Evolutionary conservation across 2,797 vertebrate genomes (phyloP), one percentile per base, ranked within the genome.

Genomic region (Acomys russatus): DNA sequence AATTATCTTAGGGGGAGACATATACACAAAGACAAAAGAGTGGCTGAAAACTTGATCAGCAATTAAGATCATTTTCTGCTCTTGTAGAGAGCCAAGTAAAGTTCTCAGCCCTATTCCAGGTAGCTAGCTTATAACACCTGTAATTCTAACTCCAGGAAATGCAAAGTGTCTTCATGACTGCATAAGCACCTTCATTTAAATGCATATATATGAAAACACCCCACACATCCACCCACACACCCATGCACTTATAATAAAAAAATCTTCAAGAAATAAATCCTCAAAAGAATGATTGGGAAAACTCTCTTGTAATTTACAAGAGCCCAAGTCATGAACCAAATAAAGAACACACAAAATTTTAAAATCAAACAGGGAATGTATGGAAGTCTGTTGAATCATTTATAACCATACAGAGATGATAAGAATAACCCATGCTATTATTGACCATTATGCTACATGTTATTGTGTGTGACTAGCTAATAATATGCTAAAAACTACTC

Each of bases 331-430:
- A 79, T 9, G 4, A 94, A 20, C 25, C 35, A 93, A 76, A 92
- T 77, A 83, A 82, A 71, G 38, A 94, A 49, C 18, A 79, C 11
- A n/a, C 30, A 44, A 80, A 5, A 51, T 77, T 77, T 77, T 77
- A 51, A 77, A 35, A 51, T 28, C 9, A 3, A 28, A 66, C 4
- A 70, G 70, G 15, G 15, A 87, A 51, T 54, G 59, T 17, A 85
- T 79, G 83, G 54, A 4, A 70, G 59, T 59, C 93, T 56, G 56
- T 59, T 87, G 74, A 94, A 73, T 78, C 54, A 85, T 6, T 94
- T 86, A 38, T 79, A 17, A 84, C 64, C 25, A 44, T 44, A 68
- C 23, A 25, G 22, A 74, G 7, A 8, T 78, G 22, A 88, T 88
- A 56, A 79, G 6, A 23, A 28, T 64, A 92, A 86, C 4, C 20